Evolutionary conservation across 2,888 invertebrate species (phyloP).

Genomic region (Dasysyrphus tricinctus): DNA sequence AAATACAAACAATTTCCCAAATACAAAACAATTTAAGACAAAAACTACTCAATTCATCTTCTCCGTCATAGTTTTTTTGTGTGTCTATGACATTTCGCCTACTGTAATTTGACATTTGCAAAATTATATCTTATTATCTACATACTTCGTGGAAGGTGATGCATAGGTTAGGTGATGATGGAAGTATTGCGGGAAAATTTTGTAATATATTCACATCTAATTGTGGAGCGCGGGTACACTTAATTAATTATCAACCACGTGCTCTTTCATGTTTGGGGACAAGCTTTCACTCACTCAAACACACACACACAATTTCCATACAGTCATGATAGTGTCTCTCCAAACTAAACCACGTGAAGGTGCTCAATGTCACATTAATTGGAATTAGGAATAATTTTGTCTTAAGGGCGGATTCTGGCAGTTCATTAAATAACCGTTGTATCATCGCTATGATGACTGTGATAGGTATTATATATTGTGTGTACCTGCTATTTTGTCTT

Average conservation of each 20-base stretch:
- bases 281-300: background rate
- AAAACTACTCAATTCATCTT: background rate
- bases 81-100: conserved; percentile 6
- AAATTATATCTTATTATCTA: conserved; percentile 12
- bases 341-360: conserved; percentile 25
- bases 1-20: conserved; percentile 36
- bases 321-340: background rate
- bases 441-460: conserved; percentile 11
- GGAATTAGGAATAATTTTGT: conserved; percentile 48
- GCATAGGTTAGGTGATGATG: background rate
- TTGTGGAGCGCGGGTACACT: background rate
- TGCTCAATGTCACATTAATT: conserved; percentile 43
- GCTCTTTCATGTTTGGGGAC: conserved; percentile 7
- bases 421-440: conserved; percentile 61
- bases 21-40: background rate
- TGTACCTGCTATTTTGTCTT: background rate
- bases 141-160: background rate
- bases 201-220: conserved; percentile 1
- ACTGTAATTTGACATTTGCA: conserved; percentile 14
- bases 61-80: background rate
- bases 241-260: conserved; percentile 18
- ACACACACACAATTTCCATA: background rate
- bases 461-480: background rate
- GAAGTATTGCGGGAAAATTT: background rate
- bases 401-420: conserved; percentile 55